Base-by-base conservation (phyloP, 2,113 vertebrate species). In the Esox niger region DNA sequence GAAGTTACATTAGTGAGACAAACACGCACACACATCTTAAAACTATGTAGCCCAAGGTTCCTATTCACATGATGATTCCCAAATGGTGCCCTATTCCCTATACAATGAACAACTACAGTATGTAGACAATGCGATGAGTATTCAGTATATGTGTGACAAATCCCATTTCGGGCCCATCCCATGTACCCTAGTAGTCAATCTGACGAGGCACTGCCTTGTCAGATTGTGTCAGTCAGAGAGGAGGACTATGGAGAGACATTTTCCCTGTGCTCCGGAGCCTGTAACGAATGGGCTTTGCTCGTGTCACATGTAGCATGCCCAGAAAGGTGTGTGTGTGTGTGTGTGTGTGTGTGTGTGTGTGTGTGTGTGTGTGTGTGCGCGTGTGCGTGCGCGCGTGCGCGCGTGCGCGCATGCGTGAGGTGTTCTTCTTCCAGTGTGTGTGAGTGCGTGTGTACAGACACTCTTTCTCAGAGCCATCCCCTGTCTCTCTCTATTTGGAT, bases 211-310 rank as follows among this genome's bases (percentile, higher is more conserved):
- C 77, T 47, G 59, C 66, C 65, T 80, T 75, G 84, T 87, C 83
- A 84, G 77, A 87, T 87, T 77, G 77, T 81, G 81, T 83, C 86
- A 79, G 72, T 85, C 75, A 79, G 67, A 71, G 73, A 67, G 29
- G 29, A 69, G 32, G 31, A 71, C 83, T 76, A 76, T 67, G 72
- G 47, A 68, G 46, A 31, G 71, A 84, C 77, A 76, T 69, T 72
- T 49, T 56, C 15, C 27, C 1, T 4, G 29, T 32, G 58, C 59
- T 32, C 59, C 35, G 59, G 29, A 30, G 26, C 13, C 62, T 59
- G 66, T 74, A 77, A 79, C 79, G 25, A 66, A 69, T 69, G 31
- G 71, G 70, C 78, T 69, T 64, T 8, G 59, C 72, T 83, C 85
- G 71, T 73, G 80, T 67, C 71, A 70, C 67, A 80, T 79, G 71